Evolutionary conservation across 2,797 vertebrate species (phyloP).

Genomic region (Oophaga sylvatica): DNA sequence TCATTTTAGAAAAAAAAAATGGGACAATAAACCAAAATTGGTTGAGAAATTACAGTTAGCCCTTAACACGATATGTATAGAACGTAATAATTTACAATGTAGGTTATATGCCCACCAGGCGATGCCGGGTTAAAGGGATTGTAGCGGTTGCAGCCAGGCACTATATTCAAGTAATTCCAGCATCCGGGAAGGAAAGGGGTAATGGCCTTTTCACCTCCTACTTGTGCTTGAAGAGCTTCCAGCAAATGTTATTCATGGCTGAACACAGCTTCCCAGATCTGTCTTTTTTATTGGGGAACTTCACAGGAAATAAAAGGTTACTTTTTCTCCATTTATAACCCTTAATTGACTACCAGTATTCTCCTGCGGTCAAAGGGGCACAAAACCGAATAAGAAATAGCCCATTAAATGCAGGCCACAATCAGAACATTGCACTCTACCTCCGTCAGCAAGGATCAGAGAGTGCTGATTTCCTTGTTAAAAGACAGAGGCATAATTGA

Average conservation of each 20-base stretch:
- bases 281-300: conserved; percentile 68
- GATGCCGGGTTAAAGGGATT: background rate
- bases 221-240: conserved; percentile 64
- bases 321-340: conserved; percentile 72
- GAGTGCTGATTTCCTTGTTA: conserved; percentile 76
- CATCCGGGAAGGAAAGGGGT: background rate
- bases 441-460: conserved; percentile 68
- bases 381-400: conserved; percentile 72
- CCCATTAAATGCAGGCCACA: conserved; percentile 75
- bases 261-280: conserved; percentile 66
- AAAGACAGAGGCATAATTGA: conserved; percentile 77
- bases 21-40: background rate
- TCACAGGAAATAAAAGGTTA: conserved; percentile 74
- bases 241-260: conserved; percentile 71
- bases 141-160: background rate
- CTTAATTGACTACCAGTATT: conserved; percentile 75
- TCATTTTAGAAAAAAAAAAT: background rate
- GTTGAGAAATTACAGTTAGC: background rate
- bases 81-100: background rate
- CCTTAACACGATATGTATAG: background rate
- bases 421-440: conserved; percentile 66
- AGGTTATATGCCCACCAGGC: background rate
- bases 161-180: background rate
- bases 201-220: conserved; percentile 66
- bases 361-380: conserved; percentile 74